Evolutionary conservation across 2,113 vertebrate species (phyloP).

Genomic region (Serinus canaria): DNA sequence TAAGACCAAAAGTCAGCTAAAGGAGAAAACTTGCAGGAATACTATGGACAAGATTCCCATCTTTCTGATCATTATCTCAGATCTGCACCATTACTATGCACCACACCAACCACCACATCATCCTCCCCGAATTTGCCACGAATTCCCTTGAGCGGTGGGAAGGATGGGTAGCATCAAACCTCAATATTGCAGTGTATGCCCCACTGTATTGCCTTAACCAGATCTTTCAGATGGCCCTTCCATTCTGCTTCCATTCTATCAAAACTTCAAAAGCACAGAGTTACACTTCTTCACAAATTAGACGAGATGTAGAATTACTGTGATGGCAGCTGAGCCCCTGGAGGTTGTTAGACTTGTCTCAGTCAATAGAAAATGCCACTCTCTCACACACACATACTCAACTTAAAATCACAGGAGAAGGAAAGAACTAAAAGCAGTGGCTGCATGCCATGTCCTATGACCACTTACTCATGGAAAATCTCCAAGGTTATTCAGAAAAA

Average conservation of each 20-base stretch:
- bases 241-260: constrained; percentile 14
- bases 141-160: neutral
- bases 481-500: neutral
- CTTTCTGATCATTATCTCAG: neutral
- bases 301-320: constrained; percentile 57
- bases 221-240: neutral
- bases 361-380: constrained; percentile 45
- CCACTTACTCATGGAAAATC: neutral
- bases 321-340: constrained; percentile 36
- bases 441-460: neutral
- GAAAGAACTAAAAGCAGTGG: neutral
- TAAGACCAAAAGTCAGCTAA: neutral
- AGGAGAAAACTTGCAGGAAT: neutral
- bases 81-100: neutral
- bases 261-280: constrained; percentile 45
- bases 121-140: neutral
- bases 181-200: neutral
- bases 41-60: neutral
- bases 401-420: neutral
- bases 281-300: constrained; percentile 61
- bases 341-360: constrained; percentile 40
- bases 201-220: neutral
- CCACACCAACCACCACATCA: neutral
- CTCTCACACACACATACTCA: neutral
- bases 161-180: neutral